Evolutionary conservation across 2,113 vertebrate genomes (phyloP).

Genomic region (Ophthalmolycus amberensis): DNA sequence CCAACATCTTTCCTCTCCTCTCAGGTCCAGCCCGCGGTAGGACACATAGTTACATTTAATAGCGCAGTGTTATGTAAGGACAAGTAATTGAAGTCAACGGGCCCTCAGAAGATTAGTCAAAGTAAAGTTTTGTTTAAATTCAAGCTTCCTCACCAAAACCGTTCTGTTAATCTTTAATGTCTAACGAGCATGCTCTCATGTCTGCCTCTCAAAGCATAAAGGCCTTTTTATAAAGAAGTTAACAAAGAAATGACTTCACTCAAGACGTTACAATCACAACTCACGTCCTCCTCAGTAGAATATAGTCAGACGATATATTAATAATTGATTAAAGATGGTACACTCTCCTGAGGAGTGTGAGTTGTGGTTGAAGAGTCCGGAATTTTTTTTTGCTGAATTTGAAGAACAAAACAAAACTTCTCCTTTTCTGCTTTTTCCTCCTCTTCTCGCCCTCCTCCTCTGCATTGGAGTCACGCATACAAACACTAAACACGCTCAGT

Average conservation of each 20-base stretch:
- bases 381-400: background rate
- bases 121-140: conserved; percentile 3
- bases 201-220: background rate
- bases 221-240: background rate
- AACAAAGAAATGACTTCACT: background rate
- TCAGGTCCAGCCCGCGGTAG: background rate
- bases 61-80: background rate
- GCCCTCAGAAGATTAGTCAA: background rate
- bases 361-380: background rate
- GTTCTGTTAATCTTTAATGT: background rate
- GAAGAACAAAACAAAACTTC: too few relatives aligned
- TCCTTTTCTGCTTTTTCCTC: too few relatives aligned
- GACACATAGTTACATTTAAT: background rate
- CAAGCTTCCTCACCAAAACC: background rate
- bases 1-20: too few relatives aligned
- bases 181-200: background rate
- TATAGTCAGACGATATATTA: background rate
- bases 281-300: background rate
- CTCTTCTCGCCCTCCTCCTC: background rate
- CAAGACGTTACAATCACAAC: background rate
- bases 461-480: background rate
- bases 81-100: conserved; percentile 16
- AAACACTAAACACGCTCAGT: background rate
- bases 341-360: background rate
- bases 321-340: background rate